Evolutionary conservation across 23 tunicate genomes (phyloP), one percentile per base, ranked within the genome.

Genomic region (Botrylloides violaceus): DNA sequence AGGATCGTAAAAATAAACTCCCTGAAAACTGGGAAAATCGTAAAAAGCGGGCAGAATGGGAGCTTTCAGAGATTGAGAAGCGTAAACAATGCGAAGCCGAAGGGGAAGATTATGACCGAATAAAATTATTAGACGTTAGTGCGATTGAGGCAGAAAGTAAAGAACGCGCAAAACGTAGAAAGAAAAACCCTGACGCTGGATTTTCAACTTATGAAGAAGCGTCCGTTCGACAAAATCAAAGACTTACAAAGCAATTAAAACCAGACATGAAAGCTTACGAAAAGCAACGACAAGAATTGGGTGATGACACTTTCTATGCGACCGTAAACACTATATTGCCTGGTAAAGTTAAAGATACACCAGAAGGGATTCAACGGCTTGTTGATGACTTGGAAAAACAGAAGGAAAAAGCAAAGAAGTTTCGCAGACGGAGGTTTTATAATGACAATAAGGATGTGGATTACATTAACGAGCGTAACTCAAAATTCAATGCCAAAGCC

Each of bases 391-490:
- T 90, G 29, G 73, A 58, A 18, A 87, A 74, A 15, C 79, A 82
- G 64, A 83, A 72, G 31, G 85, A 73, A 62, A 90, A 90, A 61
- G 78, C 79, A 80, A 90, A 90, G 70, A 57, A 72, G 28, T 90
- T 83, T 36, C 81, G 84, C 29, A 62, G 97, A 5, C 65, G 97
- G 32, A 71, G 97, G 37, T 70, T 74, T 32, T 71, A 70, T 39
- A 71, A 90, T 53, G 90, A 83, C 4, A 61, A 82, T 7, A 83
- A 83, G 29, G 97, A 90, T 53, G 82, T 90, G 22, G 97, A 90
- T 71, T 90, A 90, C 77, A 90, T 90, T 61, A 90, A 90, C 65
- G 97, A 90, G 39, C 53, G 85, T 29, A 90, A 90, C 68, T 85
- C 97, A 9, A 78, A 79, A 58, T 79, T 71, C 62, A 90, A 90